Conservation (phyloP, 2,797 vertebrate species). For the Nothura maculosa region DNA sequence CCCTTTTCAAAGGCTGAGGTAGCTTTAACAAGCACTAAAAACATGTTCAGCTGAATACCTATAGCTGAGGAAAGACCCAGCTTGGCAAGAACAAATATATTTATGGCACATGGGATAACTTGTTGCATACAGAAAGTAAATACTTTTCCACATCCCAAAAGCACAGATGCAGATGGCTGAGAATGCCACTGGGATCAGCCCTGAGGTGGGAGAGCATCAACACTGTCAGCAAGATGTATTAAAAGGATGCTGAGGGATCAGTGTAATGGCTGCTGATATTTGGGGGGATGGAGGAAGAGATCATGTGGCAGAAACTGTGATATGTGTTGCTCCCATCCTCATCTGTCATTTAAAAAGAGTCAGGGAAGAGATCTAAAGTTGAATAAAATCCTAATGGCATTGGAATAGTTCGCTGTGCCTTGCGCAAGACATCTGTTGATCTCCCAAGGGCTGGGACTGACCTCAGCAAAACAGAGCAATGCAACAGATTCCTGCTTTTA, state of each 20-base stretch:
- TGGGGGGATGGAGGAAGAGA: background rate
- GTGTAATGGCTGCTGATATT: background rate
- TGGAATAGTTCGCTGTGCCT: background rate
- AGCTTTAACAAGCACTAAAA: background rate
- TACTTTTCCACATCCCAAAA: background rate
- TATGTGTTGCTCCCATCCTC: background rate
- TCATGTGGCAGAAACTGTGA: background rate
- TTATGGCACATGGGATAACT: background rate
- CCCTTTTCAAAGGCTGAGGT: background rate
- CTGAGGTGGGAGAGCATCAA: background rate
- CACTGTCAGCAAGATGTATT: background rate
- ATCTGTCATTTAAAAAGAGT: background rate
- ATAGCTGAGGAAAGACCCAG: background rate
- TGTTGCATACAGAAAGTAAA: background rate
- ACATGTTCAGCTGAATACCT: background rate
- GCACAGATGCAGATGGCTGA: background rate
- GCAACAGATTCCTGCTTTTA: background rate
- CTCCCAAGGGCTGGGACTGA: background rate
- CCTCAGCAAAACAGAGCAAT: background rate
- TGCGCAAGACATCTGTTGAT: slow-evolving; percentile 14
- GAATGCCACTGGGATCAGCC: background rate
- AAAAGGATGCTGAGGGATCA: background rate
- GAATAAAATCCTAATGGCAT: slow-evolving; percentile 3
- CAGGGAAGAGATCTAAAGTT: background rate
- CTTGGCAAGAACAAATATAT: background rate